phyloP scores from a whole-genome alignment of 1,140 invertebrate genomes.

The Sinonovacula constricta region DNA sequence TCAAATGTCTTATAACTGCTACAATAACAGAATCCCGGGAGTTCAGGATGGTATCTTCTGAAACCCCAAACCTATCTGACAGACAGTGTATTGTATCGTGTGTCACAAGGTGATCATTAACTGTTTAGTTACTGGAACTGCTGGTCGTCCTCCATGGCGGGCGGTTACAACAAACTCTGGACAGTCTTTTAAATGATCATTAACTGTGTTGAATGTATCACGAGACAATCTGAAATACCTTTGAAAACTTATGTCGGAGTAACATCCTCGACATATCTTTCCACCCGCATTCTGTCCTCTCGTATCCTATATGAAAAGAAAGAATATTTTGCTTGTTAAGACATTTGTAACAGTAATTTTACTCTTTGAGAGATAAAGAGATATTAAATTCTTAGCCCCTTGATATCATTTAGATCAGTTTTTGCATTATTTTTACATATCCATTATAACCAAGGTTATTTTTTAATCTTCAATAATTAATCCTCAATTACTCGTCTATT shows the following conservation, averaged over 20 bases:
- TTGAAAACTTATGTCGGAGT: conserved; percentile 33
- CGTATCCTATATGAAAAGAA: conserved; percentile 31
- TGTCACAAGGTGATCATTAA: conserved; percentile 48
- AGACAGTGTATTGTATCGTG: conserved; percentile 35
- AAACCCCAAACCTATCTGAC: conserved; percentile 55
- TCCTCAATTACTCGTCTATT: no score
- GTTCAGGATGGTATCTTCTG: conserved; percentile 38
- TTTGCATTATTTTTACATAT: conserved; percentile 13
- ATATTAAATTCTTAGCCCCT: conserved; percentile 22
- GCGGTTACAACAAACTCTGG: conserved; percentile 15
- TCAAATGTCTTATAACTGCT: conserved; percentile 47
- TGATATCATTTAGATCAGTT: conserved; percentile 21
- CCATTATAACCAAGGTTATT: conserved; percentile 5
- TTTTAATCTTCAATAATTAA: background rate
- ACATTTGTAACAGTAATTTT: conserved; percentile 23
- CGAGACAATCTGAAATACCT: conserved; percentile 37
- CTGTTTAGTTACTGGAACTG: conserved; percentile 49
- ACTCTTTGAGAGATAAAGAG: conserved; percentile 1
- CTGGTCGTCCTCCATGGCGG: conserved; percentile 41
- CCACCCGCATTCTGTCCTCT: conserved; percentile 7
- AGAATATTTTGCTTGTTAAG: conserved; percentile 16
- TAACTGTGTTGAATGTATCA: conserved; percentile 32
- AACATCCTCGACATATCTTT: conserved; percentile 50
- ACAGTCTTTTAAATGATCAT: conserved; percentile 20
- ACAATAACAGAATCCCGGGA: conserved; percentile 26